Conservation (phyloP, 1,140 invertebrate species). For the Drosophila ficusphila region DNA sequence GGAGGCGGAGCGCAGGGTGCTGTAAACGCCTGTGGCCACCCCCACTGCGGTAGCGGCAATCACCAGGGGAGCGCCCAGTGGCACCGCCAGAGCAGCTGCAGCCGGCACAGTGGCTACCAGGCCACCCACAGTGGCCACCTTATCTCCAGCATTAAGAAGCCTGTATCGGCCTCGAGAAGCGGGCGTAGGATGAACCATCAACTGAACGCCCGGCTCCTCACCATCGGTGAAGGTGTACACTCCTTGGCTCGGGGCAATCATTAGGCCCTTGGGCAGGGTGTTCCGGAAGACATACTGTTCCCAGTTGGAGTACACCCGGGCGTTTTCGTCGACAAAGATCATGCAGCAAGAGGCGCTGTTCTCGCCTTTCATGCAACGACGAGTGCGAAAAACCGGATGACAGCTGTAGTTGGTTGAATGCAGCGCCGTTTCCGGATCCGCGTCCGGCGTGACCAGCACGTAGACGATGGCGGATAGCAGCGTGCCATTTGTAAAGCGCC, state of each 20-base stretch:
- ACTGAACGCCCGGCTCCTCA: conserved; percentile 31
- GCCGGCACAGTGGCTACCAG: conserved; percentile 58
- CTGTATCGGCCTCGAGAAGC: conserved; percentile 15
- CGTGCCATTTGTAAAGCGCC: conserved; percentile 66
- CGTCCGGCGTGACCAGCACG: conserved; percentile 65
- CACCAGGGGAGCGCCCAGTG: conserved; percentile 52
- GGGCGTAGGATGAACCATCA: conserved; percentile 51
- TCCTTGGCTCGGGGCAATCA: conserved; percentile 68
- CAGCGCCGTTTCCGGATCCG: conserved; percentile 42
- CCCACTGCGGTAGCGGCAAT: conserved; percentile 56
- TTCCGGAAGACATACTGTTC: conserved; percentile 57
- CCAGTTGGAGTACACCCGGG: conserved; percentile 73
- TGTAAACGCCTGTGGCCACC: conserved; percentile 54
- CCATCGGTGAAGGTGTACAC: conserved; percentile 57
- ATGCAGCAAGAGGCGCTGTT: conserved; percentile 74
- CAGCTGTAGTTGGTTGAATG: conserved; percentile 59
- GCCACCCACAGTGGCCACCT: conserved; percentile 51
- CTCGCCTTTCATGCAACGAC: conserved; percentile 58
- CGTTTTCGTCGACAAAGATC: conserved; percentile 74
- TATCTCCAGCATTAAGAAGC: conserved; percentile 53
- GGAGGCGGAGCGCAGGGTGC: conserved; percentile 52
- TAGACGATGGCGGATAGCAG: conserved; percentile 74
- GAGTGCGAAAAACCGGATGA: conserved; percentile 73
- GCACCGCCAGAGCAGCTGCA: conserved; percentile 60
- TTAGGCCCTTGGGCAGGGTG: conserved; percentile 59